Conservation (phyloP, 2,797 vertebrate species). For the Falco columbarius region DNA sequence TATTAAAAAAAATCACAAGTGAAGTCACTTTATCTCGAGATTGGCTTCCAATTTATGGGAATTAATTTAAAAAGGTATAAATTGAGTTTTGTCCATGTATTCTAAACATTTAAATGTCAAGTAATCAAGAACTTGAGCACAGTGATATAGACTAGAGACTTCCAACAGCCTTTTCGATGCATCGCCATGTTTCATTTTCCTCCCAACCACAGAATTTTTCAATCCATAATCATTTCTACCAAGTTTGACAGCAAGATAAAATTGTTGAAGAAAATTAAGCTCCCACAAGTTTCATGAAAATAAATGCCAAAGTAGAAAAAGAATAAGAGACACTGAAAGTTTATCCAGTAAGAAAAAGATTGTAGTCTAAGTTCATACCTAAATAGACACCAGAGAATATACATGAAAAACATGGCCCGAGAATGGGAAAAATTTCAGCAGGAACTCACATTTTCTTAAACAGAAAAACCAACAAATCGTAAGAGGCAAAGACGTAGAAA, state of each 20-base stretch:
- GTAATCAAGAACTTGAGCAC: neutral
- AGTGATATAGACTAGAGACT: neutral
- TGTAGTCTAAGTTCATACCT: neutral
- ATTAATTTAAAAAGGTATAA: neutral
- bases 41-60: neutral
- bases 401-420: neutral
- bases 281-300: neutral
- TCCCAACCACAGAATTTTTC: neutral
- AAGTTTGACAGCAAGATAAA: neutral
- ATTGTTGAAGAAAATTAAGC: neutral
- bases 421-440: neutral
- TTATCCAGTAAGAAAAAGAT: neutral
- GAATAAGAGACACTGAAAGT: neutral
- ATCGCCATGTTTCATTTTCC: neutral
- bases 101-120: neutral
- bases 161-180: neutral
- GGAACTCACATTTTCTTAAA: neutral
- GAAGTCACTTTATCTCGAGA: neutral
- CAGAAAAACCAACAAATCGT: neutral
- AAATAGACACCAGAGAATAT: neutral
- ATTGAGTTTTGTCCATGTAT: neutral
- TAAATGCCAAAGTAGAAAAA: neutral
- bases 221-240: neutral
- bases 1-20: neutral
- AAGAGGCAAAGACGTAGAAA: neutral